phyloP scores from a whole-genome alignment of 2,888 invertebrate species.

The Sisyra terminalis region DNA sequence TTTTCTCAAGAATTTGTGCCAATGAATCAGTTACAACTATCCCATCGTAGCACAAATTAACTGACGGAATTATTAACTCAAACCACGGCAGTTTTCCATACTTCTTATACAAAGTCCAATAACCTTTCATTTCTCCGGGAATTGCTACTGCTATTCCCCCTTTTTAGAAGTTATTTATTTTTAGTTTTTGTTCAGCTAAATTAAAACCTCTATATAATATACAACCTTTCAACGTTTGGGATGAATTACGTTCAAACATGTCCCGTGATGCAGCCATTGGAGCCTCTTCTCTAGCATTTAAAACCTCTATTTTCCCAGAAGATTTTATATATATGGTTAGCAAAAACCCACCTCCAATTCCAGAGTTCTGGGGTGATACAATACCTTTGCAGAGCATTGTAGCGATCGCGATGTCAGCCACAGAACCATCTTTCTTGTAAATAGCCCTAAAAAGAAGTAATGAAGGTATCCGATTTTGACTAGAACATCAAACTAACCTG shows the following conservation, averaged over 20 bases:
- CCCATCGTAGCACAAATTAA: slow-evolving; percentile 56
- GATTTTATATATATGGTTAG: slow-evolving; percentile 61
- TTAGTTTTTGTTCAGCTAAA: too few species aligned
- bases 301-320: slow-evolving; percentile 35
- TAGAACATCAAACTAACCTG: too few species aligned
- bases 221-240: slow-evolving; percentile 19
- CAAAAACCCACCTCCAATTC: slow-evolving; percentile 79
- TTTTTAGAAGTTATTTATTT: slow-evolving; percentile 16
- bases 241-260: slow-evolving; percentile 45
- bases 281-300: slow-evolving; percentile 67
- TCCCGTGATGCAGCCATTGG: slow-evolving; percentile 44
- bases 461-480: too few species aligned
- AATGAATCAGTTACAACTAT: slow-evolving; percentile 50
- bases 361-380: slow-evolving; percentile 71
- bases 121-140: slow-evolving; percentile 85
- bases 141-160: slow-evolving; percentile 64
- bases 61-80: slow-evolving; percentile 61
- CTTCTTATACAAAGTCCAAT: slow-evolving; percentile 54
- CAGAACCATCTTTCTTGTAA: slow-evolving; percentile 52
- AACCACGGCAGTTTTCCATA: slow-evolving; percentile 67
- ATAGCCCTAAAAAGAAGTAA: slow-evolving; percentile 49
- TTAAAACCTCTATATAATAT: too few species aligned
- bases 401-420: slow-evolving; percentile 77
- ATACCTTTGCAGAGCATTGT: slow-evolving; percentile 75
- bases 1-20: slow-evolving; percentile 32